phyloP scores from a whole-genome alignment of 2,888 invertebrate species.

The Isotomurus palustris region DNA sequence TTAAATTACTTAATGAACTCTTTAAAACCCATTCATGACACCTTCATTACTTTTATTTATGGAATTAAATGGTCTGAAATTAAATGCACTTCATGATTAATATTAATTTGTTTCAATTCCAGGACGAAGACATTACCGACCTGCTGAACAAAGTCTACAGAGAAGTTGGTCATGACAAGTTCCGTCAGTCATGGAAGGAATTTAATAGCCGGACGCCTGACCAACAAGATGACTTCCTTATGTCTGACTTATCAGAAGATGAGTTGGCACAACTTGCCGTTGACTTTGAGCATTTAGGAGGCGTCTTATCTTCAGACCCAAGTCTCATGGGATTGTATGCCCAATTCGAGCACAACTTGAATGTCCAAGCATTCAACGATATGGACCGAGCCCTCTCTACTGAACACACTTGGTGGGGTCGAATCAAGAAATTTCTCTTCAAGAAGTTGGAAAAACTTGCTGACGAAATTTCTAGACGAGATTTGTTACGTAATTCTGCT shows the following conservation, averaged over 20 bases:
- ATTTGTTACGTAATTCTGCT: too few relatives aligned
- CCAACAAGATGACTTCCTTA: slow-evolving; percentile 24
- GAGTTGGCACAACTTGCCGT: slow-evolving; percentile 19
- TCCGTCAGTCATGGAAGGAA: slow-evolving; percentile 21
- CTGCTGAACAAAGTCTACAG: slow-evolving; percentile 20
- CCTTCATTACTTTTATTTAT: too few relatives aligned
- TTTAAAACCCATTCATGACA: too few relatives aligned
- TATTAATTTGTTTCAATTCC: background rate
- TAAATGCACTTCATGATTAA: too few relatives aligned
- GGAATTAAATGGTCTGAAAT: too few relatives aligned
- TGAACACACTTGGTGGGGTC: slow-evolving; percentile 17
- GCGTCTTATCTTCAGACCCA: slow-evolving; percentile 13
- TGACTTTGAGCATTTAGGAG: slow-evolving; percentile 21
- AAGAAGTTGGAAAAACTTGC: slow-evolving; percentile 23
- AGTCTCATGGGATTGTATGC: slow-evolving; percentile 23
- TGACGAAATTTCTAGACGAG: slow-evolving; percentile 22
- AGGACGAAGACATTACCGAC: slow-evolving; percentile 6
- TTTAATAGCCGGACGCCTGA: slow-evolving; percentile 26
- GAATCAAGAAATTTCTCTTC: slow-evolving; percentile 23
- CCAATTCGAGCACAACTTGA: slow-evolving; percentile 24
- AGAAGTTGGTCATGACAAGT: slow-evolving; percentile 24
- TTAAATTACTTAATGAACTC: too few relatives aligned
- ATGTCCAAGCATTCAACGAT: slow-evolving; percentile 18
- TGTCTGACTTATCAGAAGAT: slow-evolving; percentile 20
- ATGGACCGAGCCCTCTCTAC: slow-evolving; percentile 19